Evolutionary conservation across 2,113 vertebrate species (phyloP), one percentile per base, ranked within the genome.

Genomic region (Ahaetulla prasina): DNA sequence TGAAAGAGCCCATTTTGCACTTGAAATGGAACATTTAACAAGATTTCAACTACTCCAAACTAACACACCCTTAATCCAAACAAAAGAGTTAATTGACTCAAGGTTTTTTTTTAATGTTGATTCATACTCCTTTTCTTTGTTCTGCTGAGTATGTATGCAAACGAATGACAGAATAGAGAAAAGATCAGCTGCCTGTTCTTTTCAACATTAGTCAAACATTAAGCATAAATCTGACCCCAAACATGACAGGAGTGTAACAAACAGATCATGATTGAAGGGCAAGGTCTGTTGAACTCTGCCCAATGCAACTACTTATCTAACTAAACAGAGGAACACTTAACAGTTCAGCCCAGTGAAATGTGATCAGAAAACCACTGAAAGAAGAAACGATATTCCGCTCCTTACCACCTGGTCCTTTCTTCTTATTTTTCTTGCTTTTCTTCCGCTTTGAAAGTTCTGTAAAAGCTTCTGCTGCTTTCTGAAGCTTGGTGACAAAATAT

Each of bases 401-500:
- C 98, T 95, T 95, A 99, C 99, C 99, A 97, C 99, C 99, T 3
- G 99, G 98, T 12, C 98, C 97, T 96, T 98, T 99, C 97, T 97
- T 99, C 96, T 99, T 99, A 94, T 96, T 97, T 91, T 99, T 99
- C 94, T 99, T 99, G 3, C 89, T 95, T 96, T 99, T 99, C 96
- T 98, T 99, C 96, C 98, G 98, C 95, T 98, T 98, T 4, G 98
- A 97, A 39, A 99, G 99, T 89, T 99, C 98, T 49, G 94, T 95
- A 92, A 98, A 99, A 0, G 99, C 99, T 96, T 99, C 99, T 0
- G 99, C 98, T 0, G 99, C 98, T 95, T 99, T 99, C 96, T 99
- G 99, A 9, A 99, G 98, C 96, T 99, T 98, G 92, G 97, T 99
- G 93, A 99, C 98, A 94, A 99, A 99, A 97, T 98, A 98, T 91